phyloP scores from a whole-genome alignment of 2,888 invertebrate genomes.

The Blastobasis adustella region DNA sequence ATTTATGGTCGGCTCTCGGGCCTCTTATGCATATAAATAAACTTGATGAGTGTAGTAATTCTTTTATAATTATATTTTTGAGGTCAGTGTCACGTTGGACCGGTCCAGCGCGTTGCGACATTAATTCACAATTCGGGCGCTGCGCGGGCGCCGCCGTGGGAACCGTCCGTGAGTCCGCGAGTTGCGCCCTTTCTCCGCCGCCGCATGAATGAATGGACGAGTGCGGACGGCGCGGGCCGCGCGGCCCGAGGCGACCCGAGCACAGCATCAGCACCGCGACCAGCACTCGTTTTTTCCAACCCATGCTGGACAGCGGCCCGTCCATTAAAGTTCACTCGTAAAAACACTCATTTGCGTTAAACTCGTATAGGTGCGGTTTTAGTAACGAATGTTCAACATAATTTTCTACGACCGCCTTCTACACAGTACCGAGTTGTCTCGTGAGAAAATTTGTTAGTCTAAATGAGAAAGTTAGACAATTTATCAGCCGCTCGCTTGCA shows the following conservation, averaged over 20 bases:
- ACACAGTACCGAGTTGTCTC: constrained; percentile 37
- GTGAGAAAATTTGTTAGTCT: constrained; percentile 54
- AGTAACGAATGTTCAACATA: constrained; percentile 49
- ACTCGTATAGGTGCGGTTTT: constrained; percentile 51
- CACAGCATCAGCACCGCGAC: not conserved
- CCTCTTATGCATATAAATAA: constrained; percentile 1
- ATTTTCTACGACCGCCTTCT: constrained; percentile 52
- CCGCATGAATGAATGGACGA: constrained; percentile 16
- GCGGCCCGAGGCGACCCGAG: constrained; percentile 14
- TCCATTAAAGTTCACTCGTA: constrained; percentile 40
- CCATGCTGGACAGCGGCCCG: constrained; percentile 19
- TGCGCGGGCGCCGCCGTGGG: constrained; percentile 66
- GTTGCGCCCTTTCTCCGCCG: constrained; percentile 13
- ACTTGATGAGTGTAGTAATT: constrained; percentile 28
- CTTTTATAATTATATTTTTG: constrained; percentile 38
- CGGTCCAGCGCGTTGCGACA: constrained; percentile 56
- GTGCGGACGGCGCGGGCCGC: constrained; percentile 17
- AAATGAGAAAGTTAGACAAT: constrained; percentile 38
- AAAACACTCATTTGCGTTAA: constrained; percentile 56
- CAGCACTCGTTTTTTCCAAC: constrained; percentile 19
- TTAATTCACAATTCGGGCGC: constrained; percentile 37
- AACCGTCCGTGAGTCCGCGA: constrained; percentile 23
- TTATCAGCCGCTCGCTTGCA: constrained; percentile 9
- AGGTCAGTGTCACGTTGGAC: constrained; percentile 45
- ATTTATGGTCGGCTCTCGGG: too few species aligned